Percentiles rank a stretch among this genome's conserved stretches.
phyloP scores from a whole-genome alignment of 2,797 vertebrate genomes.

The Chaetodon trifasciatus region DNA sequence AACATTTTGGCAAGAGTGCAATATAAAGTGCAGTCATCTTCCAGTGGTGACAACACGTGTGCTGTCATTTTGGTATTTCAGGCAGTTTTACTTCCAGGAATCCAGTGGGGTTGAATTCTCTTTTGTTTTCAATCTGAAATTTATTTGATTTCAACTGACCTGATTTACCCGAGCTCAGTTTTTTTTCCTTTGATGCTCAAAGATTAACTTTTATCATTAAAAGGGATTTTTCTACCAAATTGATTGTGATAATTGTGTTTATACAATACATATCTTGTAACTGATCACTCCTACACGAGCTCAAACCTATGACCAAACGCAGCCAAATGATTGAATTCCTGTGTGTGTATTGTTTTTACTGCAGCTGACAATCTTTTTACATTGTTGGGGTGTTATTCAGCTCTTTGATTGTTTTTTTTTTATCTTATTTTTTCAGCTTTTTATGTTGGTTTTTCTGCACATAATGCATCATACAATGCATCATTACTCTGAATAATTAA shows the following conservation, averaged over 20 bases:
- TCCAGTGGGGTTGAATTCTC: constrained; percentile 10
- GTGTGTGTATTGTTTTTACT: constrained; percentile 55
- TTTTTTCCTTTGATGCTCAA: background rate
- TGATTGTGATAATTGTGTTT: constrained; percentile 19
- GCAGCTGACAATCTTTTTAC: constrained; percentile 42
- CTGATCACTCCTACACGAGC: constrained; percentile 53
- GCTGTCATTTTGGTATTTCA: constrained; percentile 18
- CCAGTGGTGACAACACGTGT: constrained; percentile 18
- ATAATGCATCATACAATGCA: constrained; percentile 51
- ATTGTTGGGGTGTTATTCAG: constrained; percentile 53
- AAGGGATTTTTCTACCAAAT: constrained; percentile 40
- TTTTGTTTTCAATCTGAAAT: constrained; percentile 34
- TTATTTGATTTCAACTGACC: constrained; percentile 31
- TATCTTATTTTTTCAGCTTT: constrained; percentile 24
- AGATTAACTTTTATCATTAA: constrained; percentile 38
- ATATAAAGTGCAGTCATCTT: constrained; percentile 60
- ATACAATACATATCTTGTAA: constrained; percentile 28
- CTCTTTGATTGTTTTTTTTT: constrained; percentile 40
- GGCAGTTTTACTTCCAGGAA: constrained; percentile 27
- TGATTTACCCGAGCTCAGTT: constrained; percentile 32
- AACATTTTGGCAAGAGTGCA: constrained; percentile 75
- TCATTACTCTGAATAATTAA: constrained; percentile 64
- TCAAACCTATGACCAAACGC: constrained; percentile 58
- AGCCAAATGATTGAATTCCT: constrained; percentile 51
- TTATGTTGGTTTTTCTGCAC: constrained; percentile 55